phyloP scores from a whole-genome alignment of 2,888 invertebrate species.

The Arrhopalites spinosus region DNA sequence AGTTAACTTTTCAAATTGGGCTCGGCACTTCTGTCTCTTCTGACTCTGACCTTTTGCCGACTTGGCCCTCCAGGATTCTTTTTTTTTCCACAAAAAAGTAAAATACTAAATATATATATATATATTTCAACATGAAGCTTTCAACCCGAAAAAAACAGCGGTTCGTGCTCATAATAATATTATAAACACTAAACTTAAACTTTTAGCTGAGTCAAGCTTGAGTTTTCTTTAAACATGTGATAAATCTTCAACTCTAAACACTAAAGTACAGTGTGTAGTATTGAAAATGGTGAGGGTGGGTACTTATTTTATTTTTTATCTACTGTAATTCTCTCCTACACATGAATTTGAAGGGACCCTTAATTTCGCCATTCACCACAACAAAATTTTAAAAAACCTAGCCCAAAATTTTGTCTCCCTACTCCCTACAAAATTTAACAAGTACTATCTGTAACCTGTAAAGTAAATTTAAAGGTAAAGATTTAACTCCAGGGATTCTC shows the following conservation, averaged over 20 bases:
- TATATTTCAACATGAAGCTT: not conserved
- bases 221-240: constrained; percentile 8
- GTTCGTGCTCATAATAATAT: not conserved
- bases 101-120: not conserved
- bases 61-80: not conserved
- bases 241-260: constrained; percentile 3
- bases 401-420: too few relatives aligned
- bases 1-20: not conserved
- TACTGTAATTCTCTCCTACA: too few relatives aligned
- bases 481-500: too few relatives aligned
- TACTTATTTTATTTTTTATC: too few relatives aligned
- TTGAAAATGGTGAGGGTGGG: not conserved
- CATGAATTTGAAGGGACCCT: too few relatives aligned
- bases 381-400: too few relatives aligned
- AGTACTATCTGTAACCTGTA: too few relatives aligned
- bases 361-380: too few relatives aligned
- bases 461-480: too few relatives aligned
- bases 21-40: not conserved
- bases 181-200: too few relatives aligned
- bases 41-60: not conserved
- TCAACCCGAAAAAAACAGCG: not conserved
- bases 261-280: not conserved
- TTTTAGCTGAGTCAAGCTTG: too few relatives aligned
- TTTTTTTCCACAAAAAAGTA: not conserved
- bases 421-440: too few relatives aligned